A percentile compares a stretch with the other conserved stretches of the same genome.
These are phyloP conservation scores for Epizoanthus ramosus DNA, from an alignment of 92 coral and sea anemone genomes.

Conservation along the genomic window DNA sequence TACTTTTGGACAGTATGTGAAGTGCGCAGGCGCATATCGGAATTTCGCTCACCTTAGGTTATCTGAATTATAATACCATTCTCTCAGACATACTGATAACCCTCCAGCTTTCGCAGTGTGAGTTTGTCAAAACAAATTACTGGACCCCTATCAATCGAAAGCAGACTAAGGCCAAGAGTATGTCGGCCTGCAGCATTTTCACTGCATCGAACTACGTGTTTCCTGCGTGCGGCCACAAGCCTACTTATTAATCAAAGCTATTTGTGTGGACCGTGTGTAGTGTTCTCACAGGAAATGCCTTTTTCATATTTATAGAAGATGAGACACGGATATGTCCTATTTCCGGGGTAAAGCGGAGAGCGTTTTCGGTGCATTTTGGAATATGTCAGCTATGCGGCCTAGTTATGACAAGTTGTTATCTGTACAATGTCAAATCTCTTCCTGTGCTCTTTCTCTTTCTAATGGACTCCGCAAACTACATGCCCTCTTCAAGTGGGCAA, in stretches of 20 bases:
- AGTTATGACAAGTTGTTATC: slow-evolving; percentile 55
- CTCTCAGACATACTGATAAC: slow-evolving; percentile 14
- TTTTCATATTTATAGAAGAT: slow-evolving; percentile 67
- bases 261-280: slow-evolving; percentile 43
- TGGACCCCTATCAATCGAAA: neutral
- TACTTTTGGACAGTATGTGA: neutral
- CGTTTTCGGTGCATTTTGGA: slow-evolving; percentile 53
- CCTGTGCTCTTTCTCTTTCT: slow-evolving; percentile 41
- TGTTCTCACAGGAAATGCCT: slow-evolving; percentile 74
- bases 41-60: neutral
- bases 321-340: slow-evolving; percentile 60
- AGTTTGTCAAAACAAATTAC: slow-evolving; percentile 6
- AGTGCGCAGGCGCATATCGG: neutral
- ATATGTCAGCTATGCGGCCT: slow-evolving; percentile 57
- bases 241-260: slow-evolving; percentile 20
- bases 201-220: neutral
- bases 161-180: neutral
- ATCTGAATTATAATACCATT: neutral
- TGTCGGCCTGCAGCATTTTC: neutral
- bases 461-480: slow-evolving; percentile 65
- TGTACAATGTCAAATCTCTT: slow-evolving; percentile 52
- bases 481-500: slow-evolving; percentile 62
- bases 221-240: slow-evolving; percentile 12
- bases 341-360: slow-evolving; percentile 64
- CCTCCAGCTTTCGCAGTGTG: neutral